phyloP scores from a whole-genome alignment of 2,888 invertebrate genomes.

The Kuschelorhynchus macadamiae region DNA sequence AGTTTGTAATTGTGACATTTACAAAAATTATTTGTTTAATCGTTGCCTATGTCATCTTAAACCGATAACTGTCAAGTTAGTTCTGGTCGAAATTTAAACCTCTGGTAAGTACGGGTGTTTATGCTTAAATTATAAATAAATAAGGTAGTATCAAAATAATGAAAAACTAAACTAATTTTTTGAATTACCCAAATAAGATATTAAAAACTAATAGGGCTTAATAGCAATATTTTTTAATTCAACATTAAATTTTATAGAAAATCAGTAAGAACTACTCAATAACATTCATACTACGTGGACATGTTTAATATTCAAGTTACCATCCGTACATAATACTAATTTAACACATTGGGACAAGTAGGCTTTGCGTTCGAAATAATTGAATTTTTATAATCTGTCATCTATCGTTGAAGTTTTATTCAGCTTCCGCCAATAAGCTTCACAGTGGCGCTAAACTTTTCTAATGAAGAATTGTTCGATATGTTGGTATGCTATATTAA shows the following conservation, averaged over 20 bases:
- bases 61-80: too few relatives aligned
- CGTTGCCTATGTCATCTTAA: too few relatives aligned
- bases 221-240: too few relatives aligned
- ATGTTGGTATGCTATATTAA: background rate
- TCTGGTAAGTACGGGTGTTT: too few relatives aligned
- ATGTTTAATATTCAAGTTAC: background rate
- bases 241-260: background rate
- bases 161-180: too few relatives aligned
- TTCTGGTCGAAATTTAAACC: too few relatives aligned
- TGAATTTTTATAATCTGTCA: background rate
- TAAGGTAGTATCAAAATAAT: too few relatives aligned
- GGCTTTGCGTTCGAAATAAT: background rate
- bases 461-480: background rate
- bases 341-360: background rate
- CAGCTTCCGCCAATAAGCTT: background rate
- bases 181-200: too few relatives aligned
- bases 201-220: too few relatives aligned
- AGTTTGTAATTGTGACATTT: too few relatives aligned
- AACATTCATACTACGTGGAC: background rate
- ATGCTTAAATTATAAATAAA: too few relatives aligned
- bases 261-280: slow-evolving; percentile 4
- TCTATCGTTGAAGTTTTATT: background rate
- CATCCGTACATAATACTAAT: background rate
- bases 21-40: too few relatives aligned
- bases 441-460: background rate